Base-by-base conservation (phyloP, 2,113 vertebrate genomes). In the Labeo catla region DNA sequence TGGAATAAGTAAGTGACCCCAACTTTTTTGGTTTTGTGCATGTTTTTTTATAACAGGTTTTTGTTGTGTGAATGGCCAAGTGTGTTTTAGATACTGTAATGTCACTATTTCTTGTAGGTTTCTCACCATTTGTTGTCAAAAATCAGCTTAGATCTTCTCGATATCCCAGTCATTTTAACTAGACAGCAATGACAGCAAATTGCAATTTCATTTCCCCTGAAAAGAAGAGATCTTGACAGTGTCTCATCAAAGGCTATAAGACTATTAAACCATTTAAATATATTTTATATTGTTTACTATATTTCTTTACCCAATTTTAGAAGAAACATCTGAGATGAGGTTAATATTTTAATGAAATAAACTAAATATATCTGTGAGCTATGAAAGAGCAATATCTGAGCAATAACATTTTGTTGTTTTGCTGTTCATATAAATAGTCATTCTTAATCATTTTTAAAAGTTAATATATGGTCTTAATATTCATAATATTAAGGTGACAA, bases 1-100 rank as follows among this genome's bases (percentile, higher is more conserved):
- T 98, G 97, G 97, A 98, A 98, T 92, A 99, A 98, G 98, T 99
- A 96, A 97, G 97, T 98, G 49, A 34, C 52, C 0, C 70, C 1
- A 11, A 4, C n/a, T 21, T n/a, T 74, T 49, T 76, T 10, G 43
- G 47, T 45, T 43, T 47, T 11, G 21, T 47, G 5, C 6, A 13
- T 28, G 28, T 28, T 2, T 74, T 76, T 43, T 7, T 12, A 15
- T 19, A 15, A 39, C 68, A 45, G 8, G 28, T 28, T 28, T 28
- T 28, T 21, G 21, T 45, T n/a, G 9, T 45, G 16, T 68, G 34
- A 68, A 16, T 8, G 6, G 6, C 28, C 36, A 36, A 34, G 13
- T 36, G 28, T 68, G 65, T 39, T 68, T 16, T 36, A 8, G 28
- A 36, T 68, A 28, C 65, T 65, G 61, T 65, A 65, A 28, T 28